Conservation (phyloP, 2,797 vertebrate genomes). For the Bradypus variegatus region DNA sequence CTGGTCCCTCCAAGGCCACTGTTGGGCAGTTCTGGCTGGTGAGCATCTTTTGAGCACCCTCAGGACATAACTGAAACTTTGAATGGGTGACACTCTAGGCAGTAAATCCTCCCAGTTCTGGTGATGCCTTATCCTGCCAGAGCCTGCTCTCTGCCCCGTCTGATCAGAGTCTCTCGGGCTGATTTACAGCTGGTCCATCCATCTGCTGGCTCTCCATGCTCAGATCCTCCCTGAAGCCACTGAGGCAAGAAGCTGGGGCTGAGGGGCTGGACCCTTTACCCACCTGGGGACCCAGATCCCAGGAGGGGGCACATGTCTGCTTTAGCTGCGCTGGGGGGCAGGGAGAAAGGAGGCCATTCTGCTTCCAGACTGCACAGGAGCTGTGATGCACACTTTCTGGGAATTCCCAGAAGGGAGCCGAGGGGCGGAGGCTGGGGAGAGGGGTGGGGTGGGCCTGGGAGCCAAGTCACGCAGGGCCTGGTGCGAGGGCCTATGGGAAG, state of each 20-base stretch:
- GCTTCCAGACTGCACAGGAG: background rate
- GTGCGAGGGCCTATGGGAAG: too few species aligned
- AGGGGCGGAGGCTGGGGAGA: background rate
- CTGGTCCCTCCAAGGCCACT: background rate
- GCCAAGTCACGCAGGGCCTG: background rate
- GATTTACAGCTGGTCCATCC: background rate
- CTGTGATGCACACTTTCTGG: background rate
- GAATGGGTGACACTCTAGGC: too few species aligned
- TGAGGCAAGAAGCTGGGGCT: background rate
- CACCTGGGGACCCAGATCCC: background rate
- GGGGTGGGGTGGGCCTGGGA: background rate
- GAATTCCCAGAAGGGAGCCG: background rate
- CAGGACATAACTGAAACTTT: rapidly evolving
- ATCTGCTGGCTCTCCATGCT: rapidly evolving
- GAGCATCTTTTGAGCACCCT: background rate
- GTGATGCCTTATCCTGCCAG: background rate
- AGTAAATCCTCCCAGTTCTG: background rate
- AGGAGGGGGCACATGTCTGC: background rate
- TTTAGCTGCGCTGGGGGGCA: background rate
- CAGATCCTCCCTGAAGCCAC: background rate
- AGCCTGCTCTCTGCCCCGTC: too few species aligned
- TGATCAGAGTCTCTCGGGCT: background rate
- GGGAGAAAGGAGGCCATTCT: background rate
- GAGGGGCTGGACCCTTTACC: background rate
- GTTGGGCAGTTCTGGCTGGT: background rate